Evolutionary conservation across 2,113 vertebrate genomes (phyloP).

Genomic region (Oncorhynchus nerka): DNA sequence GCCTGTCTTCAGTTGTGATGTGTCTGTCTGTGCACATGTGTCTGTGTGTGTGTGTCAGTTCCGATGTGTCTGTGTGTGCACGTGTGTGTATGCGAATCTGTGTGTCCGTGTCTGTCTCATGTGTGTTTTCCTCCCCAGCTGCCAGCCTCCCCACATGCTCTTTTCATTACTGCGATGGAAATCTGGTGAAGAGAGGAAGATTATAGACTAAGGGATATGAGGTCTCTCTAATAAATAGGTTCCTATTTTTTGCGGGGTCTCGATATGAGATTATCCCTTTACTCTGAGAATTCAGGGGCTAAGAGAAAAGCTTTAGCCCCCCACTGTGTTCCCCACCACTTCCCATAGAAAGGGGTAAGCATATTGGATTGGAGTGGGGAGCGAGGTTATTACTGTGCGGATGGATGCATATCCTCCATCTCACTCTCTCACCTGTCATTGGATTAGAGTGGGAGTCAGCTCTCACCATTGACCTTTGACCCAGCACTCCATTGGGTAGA

Average conservation of each 20-base stretch:
- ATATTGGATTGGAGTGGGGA: conserved; percentile 12
- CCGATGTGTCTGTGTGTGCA: too few species aligned
- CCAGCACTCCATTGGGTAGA: too few species aligned
- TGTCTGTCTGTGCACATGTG: too few species aligned
- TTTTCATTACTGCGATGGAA: conserved; percentile 61
- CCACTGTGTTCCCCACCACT: not conserved
- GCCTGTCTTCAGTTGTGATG: too few species aligned
- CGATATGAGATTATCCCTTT: conserved; percentile 49
- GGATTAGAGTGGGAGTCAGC: conserved; percentile 13
- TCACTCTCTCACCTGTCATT: conserved; percentile 9
- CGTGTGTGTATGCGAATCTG: too few species aligned
- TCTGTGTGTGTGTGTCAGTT: not conserved
- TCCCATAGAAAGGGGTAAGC: conserved; percentile 14
- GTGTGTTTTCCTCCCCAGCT: too few species aligned
- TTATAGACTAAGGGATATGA: conserved; percentile 54
- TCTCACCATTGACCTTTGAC: not conserved
- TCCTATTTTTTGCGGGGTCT: conserved; percentile 41
- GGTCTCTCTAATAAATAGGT: conserved; percentile 62
- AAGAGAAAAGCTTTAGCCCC: conserved; percentile 28
- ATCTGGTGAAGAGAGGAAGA: conserved; percentile 59
- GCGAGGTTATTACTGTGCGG: not conserved
- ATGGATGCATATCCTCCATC: not conserved
- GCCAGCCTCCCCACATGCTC: conserved; percentile 4
- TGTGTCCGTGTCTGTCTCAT: conserved; percentile 16
- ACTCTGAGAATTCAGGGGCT: conserved; percentile 36